These are phyloP conservation scores for Scomber scombrus DNA, from an alignment of 2,113 vertebrate genomes.

Conservation along the genomic window DNA sequence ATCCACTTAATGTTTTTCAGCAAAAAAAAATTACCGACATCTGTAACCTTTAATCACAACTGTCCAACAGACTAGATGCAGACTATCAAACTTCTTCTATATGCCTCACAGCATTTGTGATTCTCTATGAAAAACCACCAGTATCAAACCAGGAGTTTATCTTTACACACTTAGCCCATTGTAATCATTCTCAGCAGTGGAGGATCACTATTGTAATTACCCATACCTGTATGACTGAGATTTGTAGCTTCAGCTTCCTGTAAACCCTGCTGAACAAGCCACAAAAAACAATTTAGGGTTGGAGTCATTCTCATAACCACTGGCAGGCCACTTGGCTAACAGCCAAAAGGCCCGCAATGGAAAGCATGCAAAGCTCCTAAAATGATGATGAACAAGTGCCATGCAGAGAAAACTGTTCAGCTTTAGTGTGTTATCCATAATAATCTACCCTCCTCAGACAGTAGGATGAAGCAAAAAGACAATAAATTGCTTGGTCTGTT, in stretches of 20 bases:
- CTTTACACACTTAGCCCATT: neutral
- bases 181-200: neutral
- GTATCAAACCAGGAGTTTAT: neutral
- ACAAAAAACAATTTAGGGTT: neutral
- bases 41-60: neutral
- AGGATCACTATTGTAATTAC: slow-evolving; percentile 14
- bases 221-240: neutral
- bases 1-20: slow-evolving; percentile 6
- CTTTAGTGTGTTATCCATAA: slow-evolving; percentile 4
- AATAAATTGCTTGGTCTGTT: neutral
- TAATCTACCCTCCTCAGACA: neutral
- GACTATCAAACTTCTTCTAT: neutral
- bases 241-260: slow-evolving; percentile 7
- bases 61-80: neutral
- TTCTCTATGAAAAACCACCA: neutral
- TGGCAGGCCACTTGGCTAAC: neutral
- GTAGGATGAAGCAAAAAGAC: neutral
- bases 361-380: slow-evolving; percentile 10
- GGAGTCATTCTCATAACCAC: neutral
- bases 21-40: slow-evolving; percentile 3
- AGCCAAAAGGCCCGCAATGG: slow-evolving; percentile 18
- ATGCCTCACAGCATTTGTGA: neutral
- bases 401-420: slow-evolving; percentile 9
- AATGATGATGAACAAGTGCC: slow-evolving; percentile 20
- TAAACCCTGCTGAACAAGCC: neutral